Percentiles rank a stretch among this genome's conserved stretches.
phyloP scores from a whole-genome alignment of 2,113 vertebrate species.

The Pseudois nayaur region DNA sequence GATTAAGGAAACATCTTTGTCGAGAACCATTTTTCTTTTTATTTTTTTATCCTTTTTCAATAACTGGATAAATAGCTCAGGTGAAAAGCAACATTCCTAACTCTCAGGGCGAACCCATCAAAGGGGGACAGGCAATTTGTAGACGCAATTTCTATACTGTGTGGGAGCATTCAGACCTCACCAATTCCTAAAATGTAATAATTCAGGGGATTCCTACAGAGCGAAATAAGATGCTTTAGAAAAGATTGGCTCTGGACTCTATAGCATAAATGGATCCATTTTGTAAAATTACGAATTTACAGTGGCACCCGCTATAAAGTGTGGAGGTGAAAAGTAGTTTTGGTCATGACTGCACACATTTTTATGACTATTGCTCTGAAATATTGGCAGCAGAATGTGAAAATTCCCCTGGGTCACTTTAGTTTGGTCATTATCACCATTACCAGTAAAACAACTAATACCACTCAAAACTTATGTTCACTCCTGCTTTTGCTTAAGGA shows the following conservation, averaged over 20 bases:
- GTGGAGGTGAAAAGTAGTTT: background rate
- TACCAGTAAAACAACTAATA: fast-evolving
- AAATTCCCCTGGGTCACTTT: background rate
- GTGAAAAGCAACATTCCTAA: background rate
- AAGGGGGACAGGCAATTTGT: background rate
- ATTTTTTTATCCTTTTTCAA: background rate
- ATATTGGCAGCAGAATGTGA: background rate
- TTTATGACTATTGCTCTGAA: background rate
- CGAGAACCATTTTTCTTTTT: background rate
- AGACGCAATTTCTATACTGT: no score
- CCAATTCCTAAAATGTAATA: background rate
- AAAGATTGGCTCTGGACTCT: background rate
- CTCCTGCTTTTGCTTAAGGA: background rate
- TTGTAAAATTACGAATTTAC: background rate
- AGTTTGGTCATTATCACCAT: fast-evolving
- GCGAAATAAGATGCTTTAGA: background rate
- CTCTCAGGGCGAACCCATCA: background rate
- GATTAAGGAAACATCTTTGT: background rate
- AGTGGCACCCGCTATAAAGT: no score
- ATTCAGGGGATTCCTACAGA: background rate
- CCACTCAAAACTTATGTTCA: fast-evolving
- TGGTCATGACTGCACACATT: no score
- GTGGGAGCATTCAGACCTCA: background rate
- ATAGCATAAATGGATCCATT: background rate
- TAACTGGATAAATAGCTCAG: background rate